Evolutionary conservation across 1,140 invertebrate genomes (phyloP), one percentile per base, ranked within the genome.

Genomic region (Cecropterus lyciades): DNA sequence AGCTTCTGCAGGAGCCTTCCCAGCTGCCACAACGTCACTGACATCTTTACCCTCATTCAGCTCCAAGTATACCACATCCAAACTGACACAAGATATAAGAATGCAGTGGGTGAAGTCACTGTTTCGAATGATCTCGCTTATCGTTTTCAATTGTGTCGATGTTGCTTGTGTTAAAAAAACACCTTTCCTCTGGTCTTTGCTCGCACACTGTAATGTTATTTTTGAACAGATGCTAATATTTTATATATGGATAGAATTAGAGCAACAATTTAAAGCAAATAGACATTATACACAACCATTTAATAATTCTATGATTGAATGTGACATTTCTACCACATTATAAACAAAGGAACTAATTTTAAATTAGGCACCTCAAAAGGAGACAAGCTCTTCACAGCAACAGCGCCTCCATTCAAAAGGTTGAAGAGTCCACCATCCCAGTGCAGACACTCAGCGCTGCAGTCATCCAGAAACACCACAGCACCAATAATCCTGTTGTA

Each of bases 391-490:
- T 94, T 94, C 0, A 95, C 92, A 75, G 84, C 89, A 15, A 92
- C 71, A 37, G 94, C 94, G 56, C 94, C 94, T 42, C 90, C 91
- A 17, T 85, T 77, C 2, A 93, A 68, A 24, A 95, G 70, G 65
- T 89, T 87, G 49, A 88, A 85, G n/a, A 94, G 75, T 5, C 94
- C 94, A 5, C 94, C 94, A 75, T 94, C 90, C 94, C 94, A 95
- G 76, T 95, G 94, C 14, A 95, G 80, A 71, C 93, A 93, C 80
- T 95, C 94, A 8, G 94, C 93, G 68, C 89, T 90, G 30, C 77
- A 75, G 69, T 94, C 91, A 75, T 95, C 95, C 33, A 95, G 81
- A 72, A 94, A 95, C 5, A 95, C 94, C 3, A 94, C 89, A 40
- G 93, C 92, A 69, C 93, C 93, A 66, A 93, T 93, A n/a, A 95